A percentile compares a stretch with the other conserved stretches of the same genome.
phyloP scores from a whole-genome alignment of 2,888 invertebrate genomes.

The Phlogophora meticulosa region DNA sequence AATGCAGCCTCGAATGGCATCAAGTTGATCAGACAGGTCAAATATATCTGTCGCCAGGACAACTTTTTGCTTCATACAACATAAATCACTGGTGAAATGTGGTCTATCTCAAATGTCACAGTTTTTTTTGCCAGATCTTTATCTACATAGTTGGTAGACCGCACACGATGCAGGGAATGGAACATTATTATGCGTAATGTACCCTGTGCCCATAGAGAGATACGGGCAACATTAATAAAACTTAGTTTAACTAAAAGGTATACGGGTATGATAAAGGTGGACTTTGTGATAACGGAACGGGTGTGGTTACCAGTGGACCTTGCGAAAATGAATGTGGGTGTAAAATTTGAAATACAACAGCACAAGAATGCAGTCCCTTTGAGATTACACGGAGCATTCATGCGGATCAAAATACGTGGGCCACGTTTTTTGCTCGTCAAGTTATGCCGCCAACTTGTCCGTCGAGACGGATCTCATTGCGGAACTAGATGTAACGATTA shows the following conservation, averaged over 20 bases:
- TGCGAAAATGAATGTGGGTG: conserved; percentile 71
- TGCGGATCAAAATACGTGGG: conserved; percentile 67
- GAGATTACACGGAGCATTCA: conserved; percentile 60
- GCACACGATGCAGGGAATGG: conserved; percentile 70
- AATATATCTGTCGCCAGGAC: conserved; percentile 48
- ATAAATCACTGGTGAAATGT: conserved; percentile 61
- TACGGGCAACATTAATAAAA: conserved; percentile 57
- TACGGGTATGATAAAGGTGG: conserved; percentile 67
- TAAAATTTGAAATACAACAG: conserved; percentile 61
- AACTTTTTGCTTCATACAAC: conserved; percentile 56
- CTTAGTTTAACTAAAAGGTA: conserved; percentile 48
- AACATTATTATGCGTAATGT: conserved; percentile 59
- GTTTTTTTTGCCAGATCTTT: conserved; percentile 70
- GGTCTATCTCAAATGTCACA: conserved; percentile 50
- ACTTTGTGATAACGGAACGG: conserved; percentile 70
- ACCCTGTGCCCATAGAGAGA: conserved; percentile 47
- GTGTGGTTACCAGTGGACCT: conserved; percentile 70
- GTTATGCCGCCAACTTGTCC: conserved; percentile 50
- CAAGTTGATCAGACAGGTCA: conserved; percentile 62
- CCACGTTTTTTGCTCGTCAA: conserved; percentile 63
- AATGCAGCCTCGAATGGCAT: conserved; percentile 74
- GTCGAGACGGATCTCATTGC: conserved; percentile 69
- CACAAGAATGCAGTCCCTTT: conserved; percentile 70
- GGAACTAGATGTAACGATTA: conserved; percentile 70
- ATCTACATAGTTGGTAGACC: conserved; percentile 69